Evolutionary conservation across 2,797 vertebrate species (phyloP).

Genomic region (Lemur catta): DNA sequence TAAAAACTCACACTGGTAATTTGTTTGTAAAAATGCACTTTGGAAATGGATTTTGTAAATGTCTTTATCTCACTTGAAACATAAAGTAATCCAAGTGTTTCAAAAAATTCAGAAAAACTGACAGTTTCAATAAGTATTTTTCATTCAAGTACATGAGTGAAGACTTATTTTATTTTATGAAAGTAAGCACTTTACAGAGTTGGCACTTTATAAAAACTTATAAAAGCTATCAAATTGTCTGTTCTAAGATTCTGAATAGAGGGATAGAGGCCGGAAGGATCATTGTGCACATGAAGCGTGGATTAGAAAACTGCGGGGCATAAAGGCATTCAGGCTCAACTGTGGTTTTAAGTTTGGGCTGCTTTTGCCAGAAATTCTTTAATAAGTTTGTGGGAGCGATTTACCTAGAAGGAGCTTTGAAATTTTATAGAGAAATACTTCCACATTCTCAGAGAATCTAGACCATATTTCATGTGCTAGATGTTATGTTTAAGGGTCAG

Average conservation of each 20-base stretch:
- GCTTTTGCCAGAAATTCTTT: not conserved
- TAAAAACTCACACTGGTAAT: slow-evolving; percentile 44
- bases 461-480: not conserved
- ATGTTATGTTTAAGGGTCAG: not conserved
- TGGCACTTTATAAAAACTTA: slow-evolving; percentile 45
- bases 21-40: slow-evolving; percentile 43
- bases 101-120: slow-evolving; percentile 26
- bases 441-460: not conserved
- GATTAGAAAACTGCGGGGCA: not conserved
- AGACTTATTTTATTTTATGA: slow-evolving; percentile 45
- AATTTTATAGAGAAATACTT: not conserved
- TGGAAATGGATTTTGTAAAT: slow-evolving; percentile 53
- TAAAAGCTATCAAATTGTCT: slow-evolving; percentile 25
- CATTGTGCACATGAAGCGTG: not conserved
- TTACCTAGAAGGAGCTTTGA: not conserved
- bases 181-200: slow-evolving; percentile 38
- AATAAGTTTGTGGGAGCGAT: not conserved
- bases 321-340: not conserved
- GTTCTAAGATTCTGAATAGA: slow-evolving; percentile 5
- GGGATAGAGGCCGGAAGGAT: not conserved
- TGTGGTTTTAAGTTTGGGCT: not conserved
- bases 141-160: not conserved
- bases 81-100: slow-evolving; percentile 43
- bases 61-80: slow-evolving; percentile 61
- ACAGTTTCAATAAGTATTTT: not conserved